A percentile compares a stretch with the other conserved stretches of the same genome.
These are phyloP conservation scores for Leucosticte australis DNA, from an alignment of 2,113 vertebrate species.

Conservation along the genomic window DNA sequence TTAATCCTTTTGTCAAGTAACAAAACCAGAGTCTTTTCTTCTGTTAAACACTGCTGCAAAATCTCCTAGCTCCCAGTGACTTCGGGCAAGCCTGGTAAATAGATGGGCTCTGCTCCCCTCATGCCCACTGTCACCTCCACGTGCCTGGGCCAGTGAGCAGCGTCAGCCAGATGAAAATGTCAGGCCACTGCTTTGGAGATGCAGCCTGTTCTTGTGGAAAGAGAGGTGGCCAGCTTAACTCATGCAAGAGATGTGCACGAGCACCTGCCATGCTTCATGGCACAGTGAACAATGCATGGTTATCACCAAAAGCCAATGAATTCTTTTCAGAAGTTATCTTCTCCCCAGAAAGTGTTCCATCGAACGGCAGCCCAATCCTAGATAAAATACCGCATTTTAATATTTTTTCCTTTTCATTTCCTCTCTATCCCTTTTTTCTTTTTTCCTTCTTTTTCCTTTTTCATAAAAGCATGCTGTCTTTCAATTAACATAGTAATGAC, in stretches of 20 bases:
- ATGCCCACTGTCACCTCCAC: rapidly evolving
- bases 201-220: neutral
- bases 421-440: neutral
- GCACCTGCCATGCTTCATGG: neutral
- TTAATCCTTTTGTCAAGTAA: neutral
- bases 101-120: rapidly evolving
- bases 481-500: slow-evolving; percentile 82
- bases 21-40: neutral
- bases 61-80: neutral
- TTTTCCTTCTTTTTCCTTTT: neutral
- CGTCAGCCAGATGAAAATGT: neutral
- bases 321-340: slow-evolving; percentile 1
- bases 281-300: neutral
- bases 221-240: neutral
- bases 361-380: neutral
- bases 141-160: neutral
- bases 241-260: rapidly evolving
- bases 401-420: neutral
- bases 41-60: neutral
- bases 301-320: neutral
- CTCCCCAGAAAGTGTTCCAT: neutral
- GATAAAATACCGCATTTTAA: slow-evolving; percentile 20
- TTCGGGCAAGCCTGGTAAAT: neutral
- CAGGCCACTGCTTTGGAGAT: neutral
- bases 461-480: slow-evolving; percentile 66